Evolutionary conservation across 2,888 invertebrate species (phyloP), one percentile per base, ranked within the genome.

Genomic region (Diaphora mendica): DNA sequence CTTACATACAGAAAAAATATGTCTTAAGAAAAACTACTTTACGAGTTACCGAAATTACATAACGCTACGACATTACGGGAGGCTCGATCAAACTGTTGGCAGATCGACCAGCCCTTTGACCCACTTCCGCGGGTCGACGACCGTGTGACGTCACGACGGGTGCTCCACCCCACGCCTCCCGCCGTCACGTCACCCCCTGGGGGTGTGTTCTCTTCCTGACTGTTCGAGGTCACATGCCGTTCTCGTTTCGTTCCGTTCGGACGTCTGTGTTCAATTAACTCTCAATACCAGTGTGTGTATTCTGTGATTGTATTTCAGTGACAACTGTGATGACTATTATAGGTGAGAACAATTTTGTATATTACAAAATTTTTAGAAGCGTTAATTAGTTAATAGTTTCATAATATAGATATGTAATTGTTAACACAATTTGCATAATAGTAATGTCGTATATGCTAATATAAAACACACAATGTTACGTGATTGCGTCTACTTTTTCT

Each of bases 131-230:
- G 88, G 94, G 92, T 95, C 91, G 91, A 85, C 92, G 94, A 94
- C 94, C 94, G 91, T 85, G 93, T 95, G 95, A 95, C 95, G 95
- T 95, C 95, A 95, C 92, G 82, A 64, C 85, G 82, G 80, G 79
- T 80, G 87, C 85, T 79, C 88, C 84, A 81, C 87, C 86, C 86
- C 83, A 84, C 85, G 86, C 83, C 75, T 81, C 78, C 82, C 81
- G 78, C 79, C 77, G 85, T 81, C 90, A 85, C 90, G 90, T 89
- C 91, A 90, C 84, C 90, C 86, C n/a, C 82, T 81, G 91, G 92
- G 93, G 93, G 93, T 94, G 93, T 92, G 91, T 91, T 89, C 87
- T 87, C 84, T 86, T 84, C 89, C 87, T 81, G 85, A 87, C 86
- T 87, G 77, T 86, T 89, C 92, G 94, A 95, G 94, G 94, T 94